These are phyloP conservation scores for Diphyllodes magnificus DNA, from an alignment of 2,113 vertebrate genomes.

Conservation along the genomic window DNA sequence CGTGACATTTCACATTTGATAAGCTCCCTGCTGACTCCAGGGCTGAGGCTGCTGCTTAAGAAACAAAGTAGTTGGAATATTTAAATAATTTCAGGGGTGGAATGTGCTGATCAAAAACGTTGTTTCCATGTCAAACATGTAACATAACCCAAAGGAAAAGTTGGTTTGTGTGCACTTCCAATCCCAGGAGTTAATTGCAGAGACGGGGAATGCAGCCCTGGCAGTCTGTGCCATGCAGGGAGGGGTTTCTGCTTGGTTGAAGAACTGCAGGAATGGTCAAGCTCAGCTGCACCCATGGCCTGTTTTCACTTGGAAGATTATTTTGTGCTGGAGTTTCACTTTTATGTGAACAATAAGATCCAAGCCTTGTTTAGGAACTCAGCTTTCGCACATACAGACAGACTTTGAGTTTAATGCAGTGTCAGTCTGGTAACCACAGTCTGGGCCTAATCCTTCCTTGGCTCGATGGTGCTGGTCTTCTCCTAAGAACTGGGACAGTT, in stretches of 20 bases:
- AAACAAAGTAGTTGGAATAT: background rate
- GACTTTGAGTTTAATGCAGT: background rate
- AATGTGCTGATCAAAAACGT: background rate
- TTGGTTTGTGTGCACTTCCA: rapidly evolving
- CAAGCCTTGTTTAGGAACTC: background rate
- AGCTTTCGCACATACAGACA: rapidly evolving
- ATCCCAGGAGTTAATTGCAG: rapidly evolving
- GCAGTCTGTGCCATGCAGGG: background rate
- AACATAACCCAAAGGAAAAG: rapidly evolving
- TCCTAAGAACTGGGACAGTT: background rate
- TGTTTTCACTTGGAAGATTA: rapidly evolving
- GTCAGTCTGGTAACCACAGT: background rate
- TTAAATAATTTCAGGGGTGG: background rate
- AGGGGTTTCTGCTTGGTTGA: rapidly evolving
- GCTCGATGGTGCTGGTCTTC: background rate
- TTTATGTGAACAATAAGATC: rapidly evolving
- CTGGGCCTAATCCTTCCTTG: background rate
- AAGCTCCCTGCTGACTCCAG: background rate
- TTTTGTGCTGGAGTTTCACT: background rate
- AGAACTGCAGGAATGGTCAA: background rate
- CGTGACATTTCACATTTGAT: background rate
- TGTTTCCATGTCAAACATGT: background rate
- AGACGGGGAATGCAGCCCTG: rapidly evolving
- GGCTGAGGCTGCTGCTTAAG: background rate
- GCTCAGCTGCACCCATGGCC: background rate